phyloP scores from a whole-genome alignment of 2,797 vertebrate genomes.

The Sebastes matsubarae region DNA sequence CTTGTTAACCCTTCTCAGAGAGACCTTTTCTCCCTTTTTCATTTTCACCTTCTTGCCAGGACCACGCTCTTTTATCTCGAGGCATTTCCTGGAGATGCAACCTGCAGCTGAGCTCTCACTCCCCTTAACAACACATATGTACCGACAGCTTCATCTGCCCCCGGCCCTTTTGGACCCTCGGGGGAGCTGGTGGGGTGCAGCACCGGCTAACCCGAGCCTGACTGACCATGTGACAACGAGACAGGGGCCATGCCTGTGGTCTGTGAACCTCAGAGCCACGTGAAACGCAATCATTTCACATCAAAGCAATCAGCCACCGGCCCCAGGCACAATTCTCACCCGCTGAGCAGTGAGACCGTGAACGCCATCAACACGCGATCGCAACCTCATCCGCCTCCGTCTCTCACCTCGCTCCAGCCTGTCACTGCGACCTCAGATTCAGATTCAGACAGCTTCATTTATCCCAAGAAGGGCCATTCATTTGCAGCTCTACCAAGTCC shows the following conservation, averaged over 20 bases:
- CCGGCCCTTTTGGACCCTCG: not conserved
- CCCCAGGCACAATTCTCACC: constrained; percentile 78
- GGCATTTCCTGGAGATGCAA: constrained; percentile 60
- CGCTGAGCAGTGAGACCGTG: constrained; percentile 66
- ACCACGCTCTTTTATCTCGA: constrained; percentile 43
- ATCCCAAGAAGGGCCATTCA: not conserved
- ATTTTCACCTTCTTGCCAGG: constrained; percentile 77
- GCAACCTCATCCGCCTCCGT: constrained; percentile 20
- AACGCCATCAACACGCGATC: constrained; percentile 25
- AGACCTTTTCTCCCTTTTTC: constrained; percentile 67
- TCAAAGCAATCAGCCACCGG: constrained; percentile 80
- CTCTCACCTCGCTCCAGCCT: constrained; percentile 56
- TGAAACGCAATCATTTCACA: constrained; percentile 80
- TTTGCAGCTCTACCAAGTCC: not conserved
- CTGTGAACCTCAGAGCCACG: constrained; percentile 51
- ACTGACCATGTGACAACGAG: constrained; percentile 47
- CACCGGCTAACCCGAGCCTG: constrained; percentile 8
- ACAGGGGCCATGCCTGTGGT: constrained; percentile 51
- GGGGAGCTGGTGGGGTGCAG: constrained; percentile 18
- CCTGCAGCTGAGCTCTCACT: constrained; percentile 67
- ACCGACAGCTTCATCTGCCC: constrained; percentile 35
- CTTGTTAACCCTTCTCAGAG: constrained; percentile 19
- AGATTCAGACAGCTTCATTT: not conserved
- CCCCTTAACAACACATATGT: constrained; percentile 19
- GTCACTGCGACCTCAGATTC: constrained; percentile 29